Base-by-base conservation (phyloP, 2,797 vertebrate genomes). In the Benthosema pterotum region DNA sequence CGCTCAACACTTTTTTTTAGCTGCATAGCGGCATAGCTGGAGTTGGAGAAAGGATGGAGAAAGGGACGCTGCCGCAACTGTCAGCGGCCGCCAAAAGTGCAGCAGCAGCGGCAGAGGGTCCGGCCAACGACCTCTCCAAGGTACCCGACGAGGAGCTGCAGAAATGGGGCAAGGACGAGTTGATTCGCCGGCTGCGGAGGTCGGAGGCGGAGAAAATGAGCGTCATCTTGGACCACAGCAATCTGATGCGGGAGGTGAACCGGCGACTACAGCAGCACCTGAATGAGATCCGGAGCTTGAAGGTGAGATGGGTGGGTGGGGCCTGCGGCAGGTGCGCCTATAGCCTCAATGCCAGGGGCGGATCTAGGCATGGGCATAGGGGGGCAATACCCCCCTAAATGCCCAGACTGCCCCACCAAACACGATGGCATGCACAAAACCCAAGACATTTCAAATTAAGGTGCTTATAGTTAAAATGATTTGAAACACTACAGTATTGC, bases 161-260 rank as follows among this genome's bases (percentile, higher is more conserved):
- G 56, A 92, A 94, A 90, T 96, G 96, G 95, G 94, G 93, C 85
- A 98, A 95, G 78, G 96, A 97, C 67, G 95, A 98, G 82, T 91
- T 99, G 90, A 89, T 99, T 73, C 93, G 93, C 72, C 90, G 95
- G 87, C 87, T 99, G 80, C 92, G 96, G 73, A 94, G 93, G 74
- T 91, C 95, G 1, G 96, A 98, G 86, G 92, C 94, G 42, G 96
- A 97, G 75, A 97, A 95, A 90, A 95, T 97, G 94, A 94, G 94
- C 87, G 94, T 95, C 73, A 98, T 99, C 90, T 83, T 99, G 90
- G 97, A 98, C 84, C 97, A 99, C 89, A 93, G 96, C 79, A 96
- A 96, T 83, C 93, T 98, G 80, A 98, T 99, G 93, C 93, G 94
- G 46, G 97, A 98, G 87, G 96, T 98, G 79, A 99, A 99, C 91